phyloP scores from a whole-genome alignment of 2,113 vertebrate genomes.

The Aramus guarauna region DNA sequence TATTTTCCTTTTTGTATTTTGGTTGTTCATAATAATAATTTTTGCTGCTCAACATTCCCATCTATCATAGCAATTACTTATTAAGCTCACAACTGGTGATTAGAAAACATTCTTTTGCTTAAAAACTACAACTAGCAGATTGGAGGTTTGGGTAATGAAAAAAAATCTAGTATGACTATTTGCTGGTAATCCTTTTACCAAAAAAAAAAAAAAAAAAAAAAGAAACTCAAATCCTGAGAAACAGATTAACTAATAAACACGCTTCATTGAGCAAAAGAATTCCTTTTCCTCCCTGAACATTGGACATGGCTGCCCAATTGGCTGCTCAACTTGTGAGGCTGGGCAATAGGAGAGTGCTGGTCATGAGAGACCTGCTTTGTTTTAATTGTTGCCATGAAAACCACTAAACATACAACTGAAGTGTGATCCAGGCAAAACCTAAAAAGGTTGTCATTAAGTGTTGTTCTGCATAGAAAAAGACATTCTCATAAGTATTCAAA shows the following conservation, averaged over 20 bases:
- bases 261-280: background rate
- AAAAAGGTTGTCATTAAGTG: background rate
- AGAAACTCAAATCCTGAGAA: background rate
- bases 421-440: background rate
- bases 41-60: background rate
- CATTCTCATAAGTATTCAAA: background rate
- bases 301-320: background rate
- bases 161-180: background rate
- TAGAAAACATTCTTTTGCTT: background rate
- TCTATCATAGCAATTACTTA: background rate
- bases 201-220: background rate
- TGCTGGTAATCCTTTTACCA: background rate
- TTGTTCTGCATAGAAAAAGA: background rate
- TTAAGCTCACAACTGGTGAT: background rate
- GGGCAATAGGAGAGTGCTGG: background rate
- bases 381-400: background rate
- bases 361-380: background rate
- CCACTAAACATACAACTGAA: background rate
- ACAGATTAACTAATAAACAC: background rate
- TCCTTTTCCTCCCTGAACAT: background rate
- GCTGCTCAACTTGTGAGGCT: background rate
- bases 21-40: background rate
- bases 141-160: background rate
- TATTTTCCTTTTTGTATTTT: background rate
- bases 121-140: background rate